Conservation (phyloP, 2,113 vertebrate genomes). For the Seriola quinqueradiata region DNA sequence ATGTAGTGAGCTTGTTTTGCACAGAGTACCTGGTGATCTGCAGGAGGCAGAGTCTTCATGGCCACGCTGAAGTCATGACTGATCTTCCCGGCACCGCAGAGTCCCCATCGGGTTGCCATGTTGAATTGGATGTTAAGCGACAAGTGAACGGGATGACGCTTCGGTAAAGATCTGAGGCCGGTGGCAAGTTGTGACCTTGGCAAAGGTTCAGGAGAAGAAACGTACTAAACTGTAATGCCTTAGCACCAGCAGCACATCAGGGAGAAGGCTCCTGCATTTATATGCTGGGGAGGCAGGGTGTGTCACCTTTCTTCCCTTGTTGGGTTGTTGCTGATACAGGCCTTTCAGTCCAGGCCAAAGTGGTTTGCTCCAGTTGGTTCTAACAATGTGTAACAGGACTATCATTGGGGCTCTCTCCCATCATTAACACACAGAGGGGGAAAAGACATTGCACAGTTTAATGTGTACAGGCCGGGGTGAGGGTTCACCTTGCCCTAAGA, state of each 20-base stretch:
- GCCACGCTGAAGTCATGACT: constrained; percentile 84
- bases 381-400: constrained; percentile 64
- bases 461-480: constrained; percentile 33
- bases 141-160: constrained; percentile 50
- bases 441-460: constrained; percentile 22
- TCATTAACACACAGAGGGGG: constrained; percentile 23
- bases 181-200: constrained; percentile 65
- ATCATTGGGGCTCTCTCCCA: constrained; percentile 35
- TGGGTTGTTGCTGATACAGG: constrained; percentile 58
- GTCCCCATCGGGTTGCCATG: constrained; percentile 86
- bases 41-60: constrained; percentile 79
- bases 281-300: constrained; percentile 61
- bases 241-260: constrained; percentile 34
- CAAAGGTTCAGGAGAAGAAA: constrained; percentile 50
- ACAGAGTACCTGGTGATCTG: constrained; percentile 84
- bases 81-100: constrained; percentile 85
- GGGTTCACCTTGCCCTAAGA: constrained; percentile 40
- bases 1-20: constrained; percentile 6
- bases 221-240: constrained; percentile 51
- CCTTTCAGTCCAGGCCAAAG: constrained; percentile 48
- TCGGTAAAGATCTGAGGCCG: constrained; percentile 44
- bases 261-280: constrained; percentile 65
- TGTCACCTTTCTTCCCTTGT: constrained; percentile 60
- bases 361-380: constrained; percentile 56
- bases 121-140: constrained; percentile 53